Percentiles rank a stretch among this genome's conserved stretches.
Evolutionary conservation across 2,797 vertebrate species (phyloP).

Genomic region (Brachyalestes nurse): DNA sequence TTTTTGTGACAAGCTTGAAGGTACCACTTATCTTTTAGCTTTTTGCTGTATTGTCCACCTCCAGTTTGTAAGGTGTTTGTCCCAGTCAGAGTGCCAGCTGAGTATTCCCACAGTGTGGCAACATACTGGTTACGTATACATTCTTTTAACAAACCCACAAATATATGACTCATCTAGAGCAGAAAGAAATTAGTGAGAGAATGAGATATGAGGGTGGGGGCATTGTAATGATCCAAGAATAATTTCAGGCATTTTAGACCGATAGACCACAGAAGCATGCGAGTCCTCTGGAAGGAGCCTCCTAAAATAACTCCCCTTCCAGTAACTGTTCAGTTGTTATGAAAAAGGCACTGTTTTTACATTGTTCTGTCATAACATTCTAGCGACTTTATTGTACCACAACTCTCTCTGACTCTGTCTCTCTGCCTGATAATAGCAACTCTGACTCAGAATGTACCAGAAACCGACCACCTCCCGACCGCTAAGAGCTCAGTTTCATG

Average conservation of each 20-base stretch:
- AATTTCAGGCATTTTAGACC: conserved; percentile 52
- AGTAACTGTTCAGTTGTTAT: conserved; percentile 71
- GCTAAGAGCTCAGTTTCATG: background rate
- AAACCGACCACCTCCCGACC: background rate
- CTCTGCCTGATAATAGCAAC: background rate
- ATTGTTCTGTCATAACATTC: conserved; percentile 61
- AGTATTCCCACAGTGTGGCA: no score
- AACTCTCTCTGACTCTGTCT: background rate
- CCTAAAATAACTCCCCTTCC: conserved; percentile 68
- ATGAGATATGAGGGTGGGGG: background rate
- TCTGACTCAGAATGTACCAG: conserved; percentile 15
- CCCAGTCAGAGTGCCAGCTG: no score
- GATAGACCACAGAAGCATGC: conserved; percentile 51
- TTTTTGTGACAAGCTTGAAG: no score
- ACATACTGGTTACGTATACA: background rate
- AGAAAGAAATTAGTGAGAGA: background rate
- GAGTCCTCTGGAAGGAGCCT: conserved; percentile 59
- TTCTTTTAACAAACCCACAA: background rate
- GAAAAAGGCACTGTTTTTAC: conserved; percentile 67
- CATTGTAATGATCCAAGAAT: conserved; percentile 39
- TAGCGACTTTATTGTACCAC: background rate
- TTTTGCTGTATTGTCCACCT: background rate
- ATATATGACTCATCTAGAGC: background rate
- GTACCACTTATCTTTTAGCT: no score
- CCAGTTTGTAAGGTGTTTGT: conserved; percentile 34